Evolutionary conservation across 1,140 invertebrate genomes (phyloP), one percentile per base, ranked within the genome.

Genomic region (Tigriopus japonicus): DNA sequence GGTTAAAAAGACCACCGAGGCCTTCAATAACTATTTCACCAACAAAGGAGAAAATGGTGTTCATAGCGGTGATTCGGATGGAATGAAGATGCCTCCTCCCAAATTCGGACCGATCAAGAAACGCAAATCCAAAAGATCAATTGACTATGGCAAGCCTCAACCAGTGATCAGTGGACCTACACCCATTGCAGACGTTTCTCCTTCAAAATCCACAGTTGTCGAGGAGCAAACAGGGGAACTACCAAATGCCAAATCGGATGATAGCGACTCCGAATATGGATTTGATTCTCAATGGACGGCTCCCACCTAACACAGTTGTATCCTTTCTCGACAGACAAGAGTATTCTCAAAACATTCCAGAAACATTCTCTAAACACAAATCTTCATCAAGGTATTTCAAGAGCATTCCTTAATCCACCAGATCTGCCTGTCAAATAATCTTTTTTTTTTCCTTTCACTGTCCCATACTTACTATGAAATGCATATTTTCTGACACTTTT

Each of bases 1-100:
- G 68, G 86, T 90, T 67, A 89, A 90, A 74, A 86, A 85, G 71
- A 89, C 87, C 23, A 88, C 86, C 49, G 86, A 88, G 69, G 85
- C 85, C 1, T 87, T 88, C 75, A 88, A 85, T 72, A 85, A 87
- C 67, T 61, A 61, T 40, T 61, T 61, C 23, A 19, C 40, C 19
- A 60, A 15, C 58, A 15, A 40, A 7, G 28, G 53, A 2, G n/a
- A 55, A 7, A 56, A 35, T 21, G 45, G 17, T 54, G 42, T 19
- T 5, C 35, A 42, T 42, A 1, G 15, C 6, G 24, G 21, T 7
- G 45, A 62, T 61, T 61, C 24, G 1, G 56, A 41, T 60, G 52
- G 52, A 53, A 56, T 23, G 21, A 65, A 75, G 69, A 85, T 85
- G 77, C 77, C 80, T n/a, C 84, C 84, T 63, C 81, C 79, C 9